These are phyloP conservation scores for Drosophila lacertosa DNA, from an alignment of 1,140 invertebrate species.

Conservation along the genomic window DNA sequence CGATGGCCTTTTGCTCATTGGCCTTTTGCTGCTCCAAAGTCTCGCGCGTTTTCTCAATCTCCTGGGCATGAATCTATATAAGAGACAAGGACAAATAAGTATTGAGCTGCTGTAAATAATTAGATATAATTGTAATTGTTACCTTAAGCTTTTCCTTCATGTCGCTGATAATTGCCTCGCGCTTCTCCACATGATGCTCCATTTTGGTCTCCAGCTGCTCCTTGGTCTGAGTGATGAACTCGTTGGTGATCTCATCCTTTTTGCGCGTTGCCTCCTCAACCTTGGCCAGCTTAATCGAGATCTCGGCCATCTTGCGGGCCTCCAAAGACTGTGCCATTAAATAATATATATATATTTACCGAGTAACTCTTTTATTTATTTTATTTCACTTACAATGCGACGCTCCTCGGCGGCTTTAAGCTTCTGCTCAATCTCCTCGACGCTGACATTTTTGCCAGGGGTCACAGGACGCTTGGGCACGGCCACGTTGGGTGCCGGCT, in stretches of 20 bases:
- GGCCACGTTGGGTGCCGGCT: constrained; percentile 87
- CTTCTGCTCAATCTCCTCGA: constrained; percentile 95
- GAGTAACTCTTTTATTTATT: not conserved
- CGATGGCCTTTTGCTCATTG: constrained; percentile 92
- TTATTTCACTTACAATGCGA: constrained; percentile 88
- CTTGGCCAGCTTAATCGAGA: constrained; percentile 92
- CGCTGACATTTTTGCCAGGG: constrained; percentile 87
- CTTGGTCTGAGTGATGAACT: constrained; percentile 92
- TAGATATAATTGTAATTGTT: constrained; percentile 78
- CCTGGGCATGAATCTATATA: constrained; percentile 88
- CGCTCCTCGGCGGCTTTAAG: constrained; percentile 95
- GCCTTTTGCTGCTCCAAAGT: constrained; percentile 92
- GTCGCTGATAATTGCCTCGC: constrained; percentile 94
- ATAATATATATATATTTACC: not conserved
- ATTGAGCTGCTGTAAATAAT: not conserved
- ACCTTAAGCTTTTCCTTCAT: constrained; percentile 94
- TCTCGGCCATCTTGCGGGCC: constrained; percentile 91
- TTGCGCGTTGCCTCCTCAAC: constrained; percentile 96
- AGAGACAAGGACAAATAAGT: not conserved
- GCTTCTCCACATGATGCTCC: constrained; percentile 93
- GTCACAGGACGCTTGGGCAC: constrained; percentile 87
- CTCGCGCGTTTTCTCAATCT: constrained; percentile 92
- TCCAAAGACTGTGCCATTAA: constrained; percentile 88
- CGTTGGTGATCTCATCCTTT: constrained; percentile 92
- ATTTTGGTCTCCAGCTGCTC: constrained; percentile 95